Percentiles rank a stretch among this genome's conserved stretches.
Evolutionary conservation across 2,888 invertebrate species (phyloP).

Genomic region (Empis livida): DNA sequence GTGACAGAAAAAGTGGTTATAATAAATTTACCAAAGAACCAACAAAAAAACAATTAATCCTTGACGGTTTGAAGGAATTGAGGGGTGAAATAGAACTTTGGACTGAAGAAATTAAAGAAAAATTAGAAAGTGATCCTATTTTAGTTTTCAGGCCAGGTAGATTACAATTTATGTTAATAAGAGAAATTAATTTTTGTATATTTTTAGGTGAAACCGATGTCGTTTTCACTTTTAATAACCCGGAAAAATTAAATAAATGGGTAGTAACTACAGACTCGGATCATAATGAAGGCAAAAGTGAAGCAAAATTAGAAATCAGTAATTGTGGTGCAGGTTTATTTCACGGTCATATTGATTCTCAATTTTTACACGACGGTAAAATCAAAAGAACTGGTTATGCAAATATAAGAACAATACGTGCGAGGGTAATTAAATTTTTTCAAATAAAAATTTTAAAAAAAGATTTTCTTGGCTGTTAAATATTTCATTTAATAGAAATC

Average conservation of each 20-base stretch:
- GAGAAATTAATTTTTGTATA: too few species aligned
- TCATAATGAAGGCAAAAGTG: conserved; percentile 66
- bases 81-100: conserved; percentile 53
- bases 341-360: conserved; percentile 53
- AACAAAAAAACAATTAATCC: conserved; percentile 40
- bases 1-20: conserved; percentile 33
- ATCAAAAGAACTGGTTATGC: conserved; percentile 71
- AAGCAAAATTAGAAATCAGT: conserved; percentile 51
- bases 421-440: conserved; percentile 44
- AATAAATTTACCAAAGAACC: conserved; percentile 12
- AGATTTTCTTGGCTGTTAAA: too few species aligned
- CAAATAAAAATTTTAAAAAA: conserved; percentile 12
- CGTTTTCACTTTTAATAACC: conserved; percentile 56
- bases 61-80: conserved; percentile 51
- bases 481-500: too few species aligned
- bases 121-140: conserved; percentile 48
- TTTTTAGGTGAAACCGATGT: conserved; percentile 56
- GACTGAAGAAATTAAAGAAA: conserved; percentile 52
- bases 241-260: conserved; percentile 53
- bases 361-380: conserved; percentile 67
- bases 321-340: conserved; percentile 57
- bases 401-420: conserved; percentile 54
- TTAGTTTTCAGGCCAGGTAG: conserved; percentile 40
- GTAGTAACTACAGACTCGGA: conserved; percentile 66
- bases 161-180: conserved; percentile 4